Evolutionary conservation across 1,140 invertebrate genomes (phyloP), one percentile per base, ranked within the genome.

Genomic region (Pachypsylla venusta): DNA sequence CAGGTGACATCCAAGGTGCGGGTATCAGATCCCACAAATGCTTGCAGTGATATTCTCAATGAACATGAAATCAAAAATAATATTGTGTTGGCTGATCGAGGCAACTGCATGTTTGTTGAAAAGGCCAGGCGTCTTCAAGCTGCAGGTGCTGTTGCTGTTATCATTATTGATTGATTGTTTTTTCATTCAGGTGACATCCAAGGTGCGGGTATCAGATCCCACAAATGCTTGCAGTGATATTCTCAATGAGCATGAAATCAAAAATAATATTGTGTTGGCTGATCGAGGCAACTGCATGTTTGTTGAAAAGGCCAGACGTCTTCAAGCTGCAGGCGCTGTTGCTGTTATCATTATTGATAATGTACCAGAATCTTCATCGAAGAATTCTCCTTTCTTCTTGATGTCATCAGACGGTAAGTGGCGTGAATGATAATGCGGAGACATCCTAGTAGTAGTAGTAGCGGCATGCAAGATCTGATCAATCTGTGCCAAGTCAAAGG

Each of bases 401-500:
- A 98, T 98, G 93, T 94, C 90, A 10, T 92, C 91, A 1, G 92
- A 95, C 74, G 91, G 89, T 0, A 80, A 76, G n/a, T n/a, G n/a
- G n/a, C n/a, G n/a, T n/a, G n/a, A n/a, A n/a, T n/a, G n/a, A n/a
- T n/a, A n/a, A n/a, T n/a, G n/a, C n/a, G n/a, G n/a, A n/a, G n/a
- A n/a, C n/a, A n/a, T n/a, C n/a, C n/a, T n/a, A n/a, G n/a, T n/a
- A n/a, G n/a, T n/a, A n/a, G n/a, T n/a, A n/a, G n/a, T n/a, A n/a
- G n/a, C n/a, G n/a, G n/a, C n/a, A n/a, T n/a, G n/a, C n/a, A n/a
- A n/a, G n/a, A n/a, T n/a, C n/a, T n/a, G n/a, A n/a, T n/a, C n/a
- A n/a, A n/a, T n/a, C n/a, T n/a, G n/a, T n/a, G n/a, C n/a, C n/a
- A n/a, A n/a, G n/a, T n/a, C n/a, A n/a, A n/a, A n/a, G n/a, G n/a